Conservation (phyloP, 2,888 invertebrate genomes). For the Corbicula japonica region DNA sequence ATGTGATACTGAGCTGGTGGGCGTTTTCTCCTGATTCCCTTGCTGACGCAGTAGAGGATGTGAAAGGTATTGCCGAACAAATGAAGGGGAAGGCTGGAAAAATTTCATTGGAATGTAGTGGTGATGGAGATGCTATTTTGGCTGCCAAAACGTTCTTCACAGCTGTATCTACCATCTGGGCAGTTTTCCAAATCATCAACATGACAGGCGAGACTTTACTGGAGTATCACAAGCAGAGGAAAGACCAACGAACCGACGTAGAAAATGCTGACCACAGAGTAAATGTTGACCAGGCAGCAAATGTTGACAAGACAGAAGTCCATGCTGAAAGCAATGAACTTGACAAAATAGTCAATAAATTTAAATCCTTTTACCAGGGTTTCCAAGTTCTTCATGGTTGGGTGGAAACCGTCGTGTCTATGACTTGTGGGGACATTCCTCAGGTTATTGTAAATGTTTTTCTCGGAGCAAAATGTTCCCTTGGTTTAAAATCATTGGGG, state of each 20-base stretch:
- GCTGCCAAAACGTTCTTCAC: background rate
- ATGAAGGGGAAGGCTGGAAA: too few relatives aligned
- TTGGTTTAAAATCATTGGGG: background rate
- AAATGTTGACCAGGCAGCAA: too few relatives aligned
- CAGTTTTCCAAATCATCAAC: background rate
- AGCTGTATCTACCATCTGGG: background rate
- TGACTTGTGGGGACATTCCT: constrained; percentile 3
- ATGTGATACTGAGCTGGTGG: constrained; percentile 2
- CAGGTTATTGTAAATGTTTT: background rate
- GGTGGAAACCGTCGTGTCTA: background rate
- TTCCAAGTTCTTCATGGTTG: constrained; percentile 8
- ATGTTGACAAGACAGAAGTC: too few relatives aligned
- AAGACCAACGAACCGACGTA: too few relatives aligned
- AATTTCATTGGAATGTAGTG: too few relatives aligned
- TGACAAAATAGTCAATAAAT: too few relatives aligned
- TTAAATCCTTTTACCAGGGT: background rate
- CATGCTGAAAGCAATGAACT: too few relatives aligned
- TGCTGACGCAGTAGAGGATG: too few relatives aligned
- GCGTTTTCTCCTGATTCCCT: too few relatives aligned
- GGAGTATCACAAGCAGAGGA: too few relatives aligned
- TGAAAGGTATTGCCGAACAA: too few relatives aligned
- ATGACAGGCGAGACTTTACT: background rate
- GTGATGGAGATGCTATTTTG: background rate
- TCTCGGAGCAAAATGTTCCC: background rate
- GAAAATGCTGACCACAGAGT: too few relatives aligned